Percentiles rank a stretch among this genome's conserved stretches.
Conservation (phyloP, 2,797 vertebrate species). For the Chelmon rostratus region DNA sequence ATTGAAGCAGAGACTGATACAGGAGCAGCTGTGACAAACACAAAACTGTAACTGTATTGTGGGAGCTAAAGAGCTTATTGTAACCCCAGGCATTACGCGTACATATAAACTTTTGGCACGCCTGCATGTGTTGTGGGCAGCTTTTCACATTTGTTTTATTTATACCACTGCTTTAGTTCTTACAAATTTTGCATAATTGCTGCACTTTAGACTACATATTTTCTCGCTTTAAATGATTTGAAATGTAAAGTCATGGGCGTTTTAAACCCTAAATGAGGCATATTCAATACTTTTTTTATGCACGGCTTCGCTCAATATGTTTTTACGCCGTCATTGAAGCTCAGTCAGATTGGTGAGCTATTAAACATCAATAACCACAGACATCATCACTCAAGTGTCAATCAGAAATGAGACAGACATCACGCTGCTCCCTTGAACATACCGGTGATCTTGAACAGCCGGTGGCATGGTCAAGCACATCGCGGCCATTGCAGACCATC, state of each 20-base stretch:
- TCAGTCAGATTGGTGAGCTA: too few relatives aligned
- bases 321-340: background rate
- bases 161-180: background rate
- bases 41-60: slow-evolving; percentile 36
- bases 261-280: background rate
- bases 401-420: too few relatives aligned
- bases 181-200: background rate
- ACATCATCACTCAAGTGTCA: too few relatives aligned
- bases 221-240: background rate
- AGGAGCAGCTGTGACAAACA: slow-evolving; percentile 60
- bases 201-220: background rate
- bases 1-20: slow-evolving; percentile 29
- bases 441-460: too few relatives aligned
- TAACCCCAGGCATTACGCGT: slow-evolving; percentile 1
- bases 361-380: too few relatives aligned
- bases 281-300: background rate
- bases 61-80: slow-evolving; percentile 45
- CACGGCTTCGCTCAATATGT: background rate
- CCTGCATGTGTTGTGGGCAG: background rate
- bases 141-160: background rate
- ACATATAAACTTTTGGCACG: slow-evolving; percentile 23
- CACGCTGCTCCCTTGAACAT: too few relatives aligned
- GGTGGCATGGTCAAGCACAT: too few relatives aligned
- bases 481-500: too few relatives aligned
- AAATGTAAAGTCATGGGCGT: background rate